Evolutionary conservation across 2,113 vertebrate genomes (phyloP), one percentile per base, ranked within the genome.

Genomic region (Spilogale gracilis): DNA sequence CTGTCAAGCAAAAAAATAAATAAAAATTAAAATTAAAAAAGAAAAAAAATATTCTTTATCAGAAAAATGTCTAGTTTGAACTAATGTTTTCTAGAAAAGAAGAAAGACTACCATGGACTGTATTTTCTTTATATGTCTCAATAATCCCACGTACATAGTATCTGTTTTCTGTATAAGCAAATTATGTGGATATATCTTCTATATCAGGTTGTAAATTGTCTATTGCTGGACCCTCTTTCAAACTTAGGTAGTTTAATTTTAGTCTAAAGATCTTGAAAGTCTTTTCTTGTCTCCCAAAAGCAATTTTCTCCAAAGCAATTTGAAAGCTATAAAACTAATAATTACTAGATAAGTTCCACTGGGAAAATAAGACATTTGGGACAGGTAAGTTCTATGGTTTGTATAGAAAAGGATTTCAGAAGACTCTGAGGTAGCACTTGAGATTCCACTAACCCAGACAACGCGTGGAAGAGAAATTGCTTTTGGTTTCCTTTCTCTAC

Each of bases 251-350:
- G 43, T 90, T 96, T 92, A 89, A 65, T 67, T 27, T 86, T 73
- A 90, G 67, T 45, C 50, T 84, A 81, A 97, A 95, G 6, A 94
- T 81, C 16, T 7, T 86, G 89, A 63, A 43, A 92, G 30, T 56
- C 20, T 96, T 97, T 60, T 67, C 60, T 69, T 80, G 4, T 74
- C n/a, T 78, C 65, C 16, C 54, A 61, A 96, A 89, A 93, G 45
- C 81, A 91, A 69, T 96, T 95, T 97, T 61, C 63, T 5, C 38
- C 6, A 93, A 95, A 96, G 81, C 63, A 95, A 79, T 61, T 48
- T 67, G 69, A 88, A 96, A 93, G 71, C 82, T 82, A 23, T 94
- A 96, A 97, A 94, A 65, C 52, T 71, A 81, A n/a, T 79, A 89
- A 93, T 87, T 95, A 88, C 80, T 74, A 71, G 78, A 56, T 93